Conservation (phyloP, 1,140 invertebrate species). For the Glomeris maerens region DNA sequence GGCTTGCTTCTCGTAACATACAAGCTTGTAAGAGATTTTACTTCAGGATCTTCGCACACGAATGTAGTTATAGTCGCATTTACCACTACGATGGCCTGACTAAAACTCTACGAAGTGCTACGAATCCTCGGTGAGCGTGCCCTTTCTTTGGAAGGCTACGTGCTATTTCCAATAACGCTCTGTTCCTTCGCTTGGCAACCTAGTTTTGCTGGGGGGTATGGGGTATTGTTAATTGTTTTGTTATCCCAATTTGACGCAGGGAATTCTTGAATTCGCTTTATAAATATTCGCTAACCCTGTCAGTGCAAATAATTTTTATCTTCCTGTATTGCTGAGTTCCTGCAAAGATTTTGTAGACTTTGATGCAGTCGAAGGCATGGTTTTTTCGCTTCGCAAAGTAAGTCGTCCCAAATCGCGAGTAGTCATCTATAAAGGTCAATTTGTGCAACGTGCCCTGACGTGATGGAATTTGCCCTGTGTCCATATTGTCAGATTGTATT, state of each 20-base stretch:
- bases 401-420: conserved; percentile 1
- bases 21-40: no score
- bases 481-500: conserved; percentile 13
- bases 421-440: conserved; percentile 16
- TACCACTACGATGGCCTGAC: no score
- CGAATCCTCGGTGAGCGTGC: no score
- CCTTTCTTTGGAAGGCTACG: no score
- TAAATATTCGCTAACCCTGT: conserved; percentile 12
- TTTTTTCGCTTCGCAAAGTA: conserved; percentile 13
- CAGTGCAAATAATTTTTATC: conserved; percentile 7
- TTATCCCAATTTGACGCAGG: conserved; percentile 22
- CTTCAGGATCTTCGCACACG: no score
- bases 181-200: conserved; percentile 27
- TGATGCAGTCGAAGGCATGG: conserved; percentile 12
- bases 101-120: no score
- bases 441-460: conserved; percentile 6
- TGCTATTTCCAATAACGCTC: no score
- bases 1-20: no score
- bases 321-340: neutral
- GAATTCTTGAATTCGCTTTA: conserved; percentile 7
- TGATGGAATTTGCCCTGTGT: conserved; percentile 9
- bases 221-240: conserved; percentile 25
- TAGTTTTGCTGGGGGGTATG: conserved; percentile 33
- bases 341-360: conserved; percentile 7
- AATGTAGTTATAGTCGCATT: no score